A percentile compares a stretch with the other conserved stretches of the same genome.
Evolutionary conservation across 92 coral and sea anemone species (phyloP).

Genomic region (Zoanthus gigantus): DNA sequence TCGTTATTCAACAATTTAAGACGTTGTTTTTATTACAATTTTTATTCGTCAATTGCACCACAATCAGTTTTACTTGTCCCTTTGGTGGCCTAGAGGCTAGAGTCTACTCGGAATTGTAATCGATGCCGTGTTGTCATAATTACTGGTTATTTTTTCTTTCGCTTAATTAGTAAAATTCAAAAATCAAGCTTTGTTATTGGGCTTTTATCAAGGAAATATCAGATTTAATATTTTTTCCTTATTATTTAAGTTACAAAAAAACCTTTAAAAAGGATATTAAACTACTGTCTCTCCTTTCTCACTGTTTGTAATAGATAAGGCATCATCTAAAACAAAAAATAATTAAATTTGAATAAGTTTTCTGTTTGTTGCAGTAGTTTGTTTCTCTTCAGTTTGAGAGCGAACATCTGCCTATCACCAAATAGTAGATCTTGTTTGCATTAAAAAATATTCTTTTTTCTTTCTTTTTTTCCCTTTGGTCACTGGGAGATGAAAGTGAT

Average conservation of each 20-base stretch:
- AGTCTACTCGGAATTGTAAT: too few species aligned
- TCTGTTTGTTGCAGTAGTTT: conserved; percentile 9
- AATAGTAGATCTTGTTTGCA: neutral
- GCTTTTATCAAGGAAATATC: neutral
- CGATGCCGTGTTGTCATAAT: neutral
- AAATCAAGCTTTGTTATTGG: neutral
- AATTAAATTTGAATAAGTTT: conserved; percentile 16
- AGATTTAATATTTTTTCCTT: conserved; percentile 20
- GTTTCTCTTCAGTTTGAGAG: conserved; percentile 12
- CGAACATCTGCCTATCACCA: conserved; percentile 8
- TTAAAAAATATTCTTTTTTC: neutral
- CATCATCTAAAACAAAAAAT: conserved; percentile 5
- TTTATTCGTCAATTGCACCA: conserved; percentile 26
- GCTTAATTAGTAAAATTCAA: conserved; percentile 19
- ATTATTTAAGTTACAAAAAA: neutral
- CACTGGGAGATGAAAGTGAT: neutral
- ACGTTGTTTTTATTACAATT: conserved; percentile 27
- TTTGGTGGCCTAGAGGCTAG: neutral
- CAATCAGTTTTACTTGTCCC: conserved; percentile 28
- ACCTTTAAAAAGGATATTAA: conserved; percentile 12
- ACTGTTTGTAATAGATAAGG: neutral
- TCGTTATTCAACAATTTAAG: conserved; percentile 22
- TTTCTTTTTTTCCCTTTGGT: neutral
- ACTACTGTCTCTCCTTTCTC: neutral
- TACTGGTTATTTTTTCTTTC: conserved; percentile 13